Evolutionary conservation across 2,113 vertebrate genomes (phyloP).

Genomic region (Regulus satrapa): DNA sequence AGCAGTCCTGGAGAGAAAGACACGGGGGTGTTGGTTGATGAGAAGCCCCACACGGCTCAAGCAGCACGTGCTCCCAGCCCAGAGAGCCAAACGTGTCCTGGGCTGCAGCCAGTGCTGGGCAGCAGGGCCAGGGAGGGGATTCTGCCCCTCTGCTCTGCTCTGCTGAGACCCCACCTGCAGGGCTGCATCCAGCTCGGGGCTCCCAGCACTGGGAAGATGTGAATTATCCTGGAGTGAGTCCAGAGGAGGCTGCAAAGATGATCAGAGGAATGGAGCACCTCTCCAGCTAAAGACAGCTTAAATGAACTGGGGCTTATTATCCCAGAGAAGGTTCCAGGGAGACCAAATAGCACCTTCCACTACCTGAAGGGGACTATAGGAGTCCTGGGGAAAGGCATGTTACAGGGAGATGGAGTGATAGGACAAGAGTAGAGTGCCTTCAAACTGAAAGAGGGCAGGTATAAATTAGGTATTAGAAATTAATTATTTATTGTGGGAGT

Average conservation of each 20-base stretch:
- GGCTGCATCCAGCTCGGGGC: not conserved
- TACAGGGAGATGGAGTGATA: not conserved
- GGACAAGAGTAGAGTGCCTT: not conserved
- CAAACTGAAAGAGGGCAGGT: not conserved
- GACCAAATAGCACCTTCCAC: not conserved
- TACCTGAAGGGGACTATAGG: not conserved
- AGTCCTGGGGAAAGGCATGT: not conserved
- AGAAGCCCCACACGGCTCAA: not conserved
- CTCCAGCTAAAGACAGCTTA: not conserved
- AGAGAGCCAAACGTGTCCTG: accelerated
- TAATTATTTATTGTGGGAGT: not conserved
- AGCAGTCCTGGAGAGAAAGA: not conserved
- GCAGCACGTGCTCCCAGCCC: no score
- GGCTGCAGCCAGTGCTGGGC: not conserved
- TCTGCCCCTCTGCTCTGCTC: not conserved
- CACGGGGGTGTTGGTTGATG: not conserved
- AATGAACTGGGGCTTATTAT: not conserved
- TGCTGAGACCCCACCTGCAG: not conserved
- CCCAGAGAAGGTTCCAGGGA: not conserved
- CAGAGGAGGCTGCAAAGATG: not conserved
- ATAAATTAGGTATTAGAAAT: not conserved
- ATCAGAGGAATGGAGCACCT: not conserved
- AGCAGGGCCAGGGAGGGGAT: not conserved
- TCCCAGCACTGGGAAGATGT: accelerated
- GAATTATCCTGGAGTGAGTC: accelerated